Evolutionary conservation across 2,888 invertebrate species (phyloP).

Genomic region (Drosophila atroscutellata): DNA sequence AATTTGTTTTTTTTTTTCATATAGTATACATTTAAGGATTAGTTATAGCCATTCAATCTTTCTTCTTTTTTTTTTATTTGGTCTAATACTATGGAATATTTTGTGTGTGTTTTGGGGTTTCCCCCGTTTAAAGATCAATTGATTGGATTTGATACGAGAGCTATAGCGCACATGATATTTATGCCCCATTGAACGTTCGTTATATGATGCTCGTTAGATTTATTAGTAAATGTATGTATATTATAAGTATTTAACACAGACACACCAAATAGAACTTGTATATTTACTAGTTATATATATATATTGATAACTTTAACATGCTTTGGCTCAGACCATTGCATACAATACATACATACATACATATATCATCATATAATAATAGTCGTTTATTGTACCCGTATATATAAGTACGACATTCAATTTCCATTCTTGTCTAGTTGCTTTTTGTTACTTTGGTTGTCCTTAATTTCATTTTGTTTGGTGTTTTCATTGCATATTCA

Average conservation of each 20-base stretch:
- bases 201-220: slow-evolving; percentile 2
- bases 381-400: slow-evolving; percentile 3
- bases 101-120: neutral
- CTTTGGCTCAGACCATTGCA: too few species aligned
- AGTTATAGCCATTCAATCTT: neutral
- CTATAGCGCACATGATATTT: slow-evolving; percentile 3
- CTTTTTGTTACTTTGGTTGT: slow-evolving; percentile 34
- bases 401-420: slow-evolving; percentile 12
- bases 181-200: slow-evolving; percentile 1
- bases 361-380: slow-evolving; percentile 19
- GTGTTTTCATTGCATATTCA: slow-evolving; percentile 73
- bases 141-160: neutral
- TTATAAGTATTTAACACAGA: slow-evolving; percentile 37
- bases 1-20: neutral
- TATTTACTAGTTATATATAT: slow-evolving; percentile 21
- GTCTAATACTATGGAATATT: neutral
- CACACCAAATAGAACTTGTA: slow-evolving; percentile 32
- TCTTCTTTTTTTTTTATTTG: neutral
- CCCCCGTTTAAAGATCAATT: neutral
- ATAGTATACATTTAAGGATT: slow-evolving; percentile 3
- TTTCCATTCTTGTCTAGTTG: slow-evolving; percentile 44
- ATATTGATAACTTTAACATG: slow-evolving; percentile 31
- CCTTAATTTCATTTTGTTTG: slow-evolving; percentile 62
- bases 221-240: slow-evolving; percentile 6
- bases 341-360: neutral